Base-by-base conservation (phyloP, 2,797 vertebrate species). In the Acridotheres tristis region DNA sequence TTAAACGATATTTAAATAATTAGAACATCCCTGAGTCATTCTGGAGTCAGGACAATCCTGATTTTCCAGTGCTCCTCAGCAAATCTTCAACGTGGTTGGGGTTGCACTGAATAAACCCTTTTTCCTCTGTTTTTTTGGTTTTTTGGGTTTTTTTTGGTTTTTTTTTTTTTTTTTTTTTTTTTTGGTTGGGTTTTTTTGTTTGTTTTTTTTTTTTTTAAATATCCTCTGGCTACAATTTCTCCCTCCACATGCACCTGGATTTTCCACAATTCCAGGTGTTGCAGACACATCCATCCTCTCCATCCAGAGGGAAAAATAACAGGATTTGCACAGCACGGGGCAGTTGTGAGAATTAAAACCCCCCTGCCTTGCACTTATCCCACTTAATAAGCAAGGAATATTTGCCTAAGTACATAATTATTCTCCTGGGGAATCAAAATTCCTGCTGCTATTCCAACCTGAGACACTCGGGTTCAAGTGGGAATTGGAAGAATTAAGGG, bases 81-180 rank as follows among this genome's bases (percentile, higher is more conserved):
- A 58, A 18, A 23, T 25, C 38, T 45, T 36, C 30, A 36, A 1
- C 0, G 1, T 10, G 26, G 20, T 38, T 58, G 8, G 63, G 53
- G 47, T 30, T 25, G 23, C 43, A 34, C 4, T 20, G 30, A 47
- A 78, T 18, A 66, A 86, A 47, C 0, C 6, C 9, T 2, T 71
- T 81, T 42, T 42, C 16, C 7, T 5, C 9, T 1, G 16, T 3
- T 51, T 51, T 2, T 36, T 58, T 95, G 34, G 34, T 34, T 34
- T 34, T 34, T 34, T 34, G 34, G 34, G 8, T 36, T 36, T 4
- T 51, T 51, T 2, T n/a, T n/a, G n/a, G n/a, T n/a, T n/a, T n/a
- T n/a, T n/a, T n/a, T n/a, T n/a, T n/a, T n/a, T n/a, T n/a, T n/a
- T n/a, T n/a, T n/a, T n/a, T n/a, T n/a, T n/a, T n/a, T n/a, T n/a